Base-by-base conservation (phyloP, 2,113 vertebrate species). In the Lagopus muta region DNA sequence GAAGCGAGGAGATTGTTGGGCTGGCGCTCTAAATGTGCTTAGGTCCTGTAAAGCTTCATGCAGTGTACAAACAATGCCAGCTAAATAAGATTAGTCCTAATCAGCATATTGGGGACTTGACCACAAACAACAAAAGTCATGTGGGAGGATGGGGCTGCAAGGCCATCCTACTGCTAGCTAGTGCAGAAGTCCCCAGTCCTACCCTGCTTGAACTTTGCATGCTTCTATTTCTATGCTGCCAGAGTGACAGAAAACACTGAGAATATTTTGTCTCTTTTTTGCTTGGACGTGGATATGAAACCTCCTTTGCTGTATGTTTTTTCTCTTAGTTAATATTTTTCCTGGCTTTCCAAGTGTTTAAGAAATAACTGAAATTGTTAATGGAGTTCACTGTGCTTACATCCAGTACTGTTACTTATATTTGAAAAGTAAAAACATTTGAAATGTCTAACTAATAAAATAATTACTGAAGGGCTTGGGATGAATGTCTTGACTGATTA, bases 11-110 rank as follows among this genome's bases (percentile, higher is more conserved):
- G 60, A 60, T n/a, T 50, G 45, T 13, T 25, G 45, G 34, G 36
- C 48, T 70, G 30, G 58, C 12, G 36, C 15, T 62, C 36, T 62
- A 48, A 92, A 80, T 72, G 32, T 82, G 36, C 21, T 70, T 79
- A 6, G 5, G 75, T 77, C n/a, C 72, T 64, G 76, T 45, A 66
- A 79, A 88, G 67, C 77, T 78, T 72, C 84, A 75, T 43, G 38
- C 45, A 88, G 71, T n/a, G 67, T 82, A 11, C 5, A 32, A 48
- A 73, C 30, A 18, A 82, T 66, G 43, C 45, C 60, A 91, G 34
- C 21, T 91, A 86, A 93, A 81, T 71, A 60, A 83, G 84, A 70
- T 83, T 83, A 94, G 45, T 22, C 38, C 38, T 88, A 74, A 70
- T 82, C 78, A 64, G 34, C 50, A 34, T 78, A 71, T 30, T 75